phyloP scores from a whole-genome alignment of 2,888 invertebrate species.

The Octodonta nipae region DNA sequence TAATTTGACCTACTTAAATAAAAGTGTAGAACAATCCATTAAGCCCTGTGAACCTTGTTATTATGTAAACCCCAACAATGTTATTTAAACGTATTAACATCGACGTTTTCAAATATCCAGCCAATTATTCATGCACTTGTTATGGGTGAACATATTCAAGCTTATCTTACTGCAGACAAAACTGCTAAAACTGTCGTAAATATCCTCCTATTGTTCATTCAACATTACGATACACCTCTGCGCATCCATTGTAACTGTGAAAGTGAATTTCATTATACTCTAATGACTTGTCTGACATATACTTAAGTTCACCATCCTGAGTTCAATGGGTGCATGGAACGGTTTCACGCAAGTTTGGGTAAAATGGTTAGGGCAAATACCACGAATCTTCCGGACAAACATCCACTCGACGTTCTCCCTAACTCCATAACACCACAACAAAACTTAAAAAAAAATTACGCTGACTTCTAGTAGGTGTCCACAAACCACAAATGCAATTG shows the following conservation, averaged over 20 bases:
- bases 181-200: too few species aligned
- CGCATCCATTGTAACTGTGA: background rate
- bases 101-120: too few species aligned
- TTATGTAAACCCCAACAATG: background rate
- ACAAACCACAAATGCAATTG: too few species aligned
- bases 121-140: too few species aligned
- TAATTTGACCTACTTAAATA: background rate
- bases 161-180: background rate
- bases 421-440: background rate
- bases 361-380: background rate
- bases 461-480: too few species aligned
- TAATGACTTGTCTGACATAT: background rate
- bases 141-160: too few species aligned
- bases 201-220: background rate
- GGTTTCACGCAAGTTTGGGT: background rate
- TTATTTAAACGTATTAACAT: background rate
- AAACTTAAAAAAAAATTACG: too few species aligned
- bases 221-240: too few species aligned
- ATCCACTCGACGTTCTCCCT: background rate
- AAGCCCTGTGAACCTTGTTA: background rate
- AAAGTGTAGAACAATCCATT: background rate
- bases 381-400: background rate
- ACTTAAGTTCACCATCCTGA: background rate
- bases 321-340: background rate
- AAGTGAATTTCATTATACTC: background rate